Evolutionary conservation across 2,888 invertebrate species (phyloP), one percentile per base, ranked within the genome.

Genomic region (Steromphala cineraria): DNA sequence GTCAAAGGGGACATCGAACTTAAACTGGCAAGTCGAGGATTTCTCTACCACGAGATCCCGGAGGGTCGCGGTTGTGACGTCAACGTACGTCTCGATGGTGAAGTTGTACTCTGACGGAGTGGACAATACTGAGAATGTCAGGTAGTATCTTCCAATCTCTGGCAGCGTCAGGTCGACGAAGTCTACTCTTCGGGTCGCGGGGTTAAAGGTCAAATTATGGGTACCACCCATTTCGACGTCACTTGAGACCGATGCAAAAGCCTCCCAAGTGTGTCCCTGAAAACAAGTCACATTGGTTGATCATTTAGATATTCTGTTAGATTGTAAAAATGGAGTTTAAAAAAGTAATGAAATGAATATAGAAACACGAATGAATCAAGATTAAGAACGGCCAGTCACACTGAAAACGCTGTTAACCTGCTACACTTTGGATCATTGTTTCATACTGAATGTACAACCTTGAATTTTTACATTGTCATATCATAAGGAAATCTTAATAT

Each of bases 241-340:
- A n/a, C 28, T 80, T 28, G 84, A 75, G 40, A 88, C 36, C 17
- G 67, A 56, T 3, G 87, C 86, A 8, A 79, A 79, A 0, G 81
- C 82, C 10, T 78, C 80, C 85, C 88, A 87, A 2, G 85, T 88
- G 77, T 90, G 88, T 36, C 85, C 88, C 90, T 90, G 52, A 36
- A 56, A 53, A n/a, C n/a, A n/a, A n/a, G 7, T 28, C 7, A 8
- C 2, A n/a, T 2, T 31, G 31, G 36, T 24, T 17, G 55, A 36
- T 2, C 15, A 24, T 36, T 36, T 2, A 36, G 7, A 36, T 7
- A 36, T 36, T 36, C 36, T 36, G n/a, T 36, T 36, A 36, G 36
- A 36, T 36, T n/a, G n/a, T n/a, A n/a, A n/a, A n/a, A n/a, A n/a
- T n/a, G n/a, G n/a, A n/a, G n/a, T n/a, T n/a, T n/a, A n/a, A n/a